phyloP scores from a whole-genome alignment of 2,113 vertebrate species.

The Oreochromis spilurus region DNA sequence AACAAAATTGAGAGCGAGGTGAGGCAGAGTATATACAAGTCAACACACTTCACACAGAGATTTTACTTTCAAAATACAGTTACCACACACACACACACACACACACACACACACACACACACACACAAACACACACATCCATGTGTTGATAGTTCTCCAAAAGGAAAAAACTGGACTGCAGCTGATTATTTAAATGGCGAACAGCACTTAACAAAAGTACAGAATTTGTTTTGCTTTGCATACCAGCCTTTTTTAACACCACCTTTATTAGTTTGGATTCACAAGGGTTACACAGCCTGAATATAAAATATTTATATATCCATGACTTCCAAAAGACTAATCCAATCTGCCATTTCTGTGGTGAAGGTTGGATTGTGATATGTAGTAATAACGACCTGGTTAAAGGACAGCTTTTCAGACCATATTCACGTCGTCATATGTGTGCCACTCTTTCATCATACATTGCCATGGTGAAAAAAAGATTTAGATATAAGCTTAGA shows the following conservation, averaged over 20 bases:
- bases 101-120: accelerated
- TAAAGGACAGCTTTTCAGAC: neutral
- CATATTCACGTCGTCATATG: neutral
- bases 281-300: neutral
- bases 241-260: neutral
- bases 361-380: neutral
- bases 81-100: accelerated
- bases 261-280: neutral
- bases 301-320: neutral
- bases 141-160: neutral
- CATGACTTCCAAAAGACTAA: neutral
- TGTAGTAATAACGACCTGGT: neutral
- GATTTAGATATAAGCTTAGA: neutral
- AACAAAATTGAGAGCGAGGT: constrained; percentile 27
- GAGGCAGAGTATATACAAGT: neutral
- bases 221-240: neutral
- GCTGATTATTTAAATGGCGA: neutral
- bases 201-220: neutral
- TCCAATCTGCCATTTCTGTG: neutral
- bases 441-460: neutral
- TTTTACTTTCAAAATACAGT: neutral
- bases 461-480: neutral
- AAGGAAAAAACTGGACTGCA: neutral
- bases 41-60: neutral
- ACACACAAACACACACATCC: accelerated